Conservation (phyloP, 2,888 invertebrate genomes). For the Euclidia mi region DNA sequence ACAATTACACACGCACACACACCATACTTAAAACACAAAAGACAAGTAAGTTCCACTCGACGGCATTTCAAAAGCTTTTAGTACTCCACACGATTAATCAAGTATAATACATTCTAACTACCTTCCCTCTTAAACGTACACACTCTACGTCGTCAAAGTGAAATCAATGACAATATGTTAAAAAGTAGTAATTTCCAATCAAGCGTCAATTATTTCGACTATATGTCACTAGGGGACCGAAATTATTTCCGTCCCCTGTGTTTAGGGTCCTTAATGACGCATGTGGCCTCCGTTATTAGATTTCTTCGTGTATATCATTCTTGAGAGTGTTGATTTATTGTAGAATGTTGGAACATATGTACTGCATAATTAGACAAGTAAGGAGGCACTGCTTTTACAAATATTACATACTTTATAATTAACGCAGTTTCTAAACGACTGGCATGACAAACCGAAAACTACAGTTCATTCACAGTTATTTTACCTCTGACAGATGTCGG, state of each 20-base stretch:
- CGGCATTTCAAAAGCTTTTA: constrained; percentile 43
- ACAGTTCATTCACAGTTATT: too few relatives aligned
- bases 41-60: constrained; percentile 34
- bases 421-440: too few relatives aligned
- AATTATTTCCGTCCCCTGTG: constrained; percentile 45
- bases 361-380: too few relatives aligned
- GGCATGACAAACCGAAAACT: too few relatives aligned
- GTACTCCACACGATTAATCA: constrained; percentile 17
- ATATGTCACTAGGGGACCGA: constrained; percentile 39
- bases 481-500: too few relatives aligned
- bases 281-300: constrained; percentile 48
- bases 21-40: neutral
- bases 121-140: constrained; percentile 14
- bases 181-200: constrained; percentile 69
- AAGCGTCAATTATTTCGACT: constrained; percentile 67
- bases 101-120: constrained; percentile 21
- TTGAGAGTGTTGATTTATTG: constrained; percentile 15
- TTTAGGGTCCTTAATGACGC: constrained; percentile 46
- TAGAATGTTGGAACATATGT: too few relatives aligned
- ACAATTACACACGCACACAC: too few relatives aligned
- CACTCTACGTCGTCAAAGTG: constrained; percentile 7
- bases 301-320: constrained; percentile 42
- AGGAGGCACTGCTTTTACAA: too few relatives aligned
- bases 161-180: constrained; percentile 34
- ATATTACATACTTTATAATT: too few relatives aligned